Evolutionary conservation across 2,888 invertebrate species (phyloP).

Genomic region (Branchellion lobata): DNA sequence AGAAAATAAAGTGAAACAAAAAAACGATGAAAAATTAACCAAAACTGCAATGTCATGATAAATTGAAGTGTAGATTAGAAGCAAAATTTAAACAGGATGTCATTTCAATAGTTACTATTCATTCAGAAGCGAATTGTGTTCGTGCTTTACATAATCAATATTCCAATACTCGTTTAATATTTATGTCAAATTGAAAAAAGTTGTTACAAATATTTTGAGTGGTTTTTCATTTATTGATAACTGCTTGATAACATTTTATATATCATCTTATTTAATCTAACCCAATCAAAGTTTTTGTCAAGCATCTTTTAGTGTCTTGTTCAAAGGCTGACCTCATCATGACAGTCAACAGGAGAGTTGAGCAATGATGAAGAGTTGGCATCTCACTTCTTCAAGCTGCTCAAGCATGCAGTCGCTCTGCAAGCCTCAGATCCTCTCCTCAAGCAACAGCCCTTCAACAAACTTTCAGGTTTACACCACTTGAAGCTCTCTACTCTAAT

Average conservation of each 20-base stretch:
- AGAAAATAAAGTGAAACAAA: too few species aligned
- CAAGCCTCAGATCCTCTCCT: conserved; percentile 20
- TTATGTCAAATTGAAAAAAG: neutral
- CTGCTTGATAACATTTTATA: neutral
- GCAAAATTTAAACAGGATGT: too few species aligned
- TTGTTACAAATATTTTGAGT: neutral
- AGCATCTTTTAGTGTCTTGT: neutral
- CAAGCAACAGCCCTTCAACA: conserved; percentile 36
- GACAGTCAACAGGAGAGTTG: conserved; percentile 41
- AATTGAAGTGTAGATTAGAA: too few species aligned
- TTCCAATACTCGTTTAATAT: too few species aligned
- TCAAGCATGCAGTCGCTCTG: conserved; percentile 7
- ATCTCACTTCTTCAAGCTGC: conserved; percentile 27
- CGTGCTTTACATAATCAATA: too few species aligned
- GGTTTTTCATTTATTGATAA: neutral
- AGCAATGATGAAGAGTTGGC: conserved; percentile 41
- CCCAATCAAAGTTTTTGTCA: too few species aligned
- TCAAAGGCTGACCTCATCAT: neutral
- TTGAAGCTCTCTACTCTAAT: too few species aligned
- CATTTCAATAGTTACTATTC: too few species aligned
- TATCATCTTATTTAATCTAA: too few species aligned
- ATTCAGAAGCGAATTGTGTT: too few species aligned
- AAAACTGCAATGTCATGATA: too few species aligned
- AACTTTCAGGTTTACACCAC: conserved; percentile 29
- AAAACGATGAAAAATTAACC: too few species aligned